Base-by-base conservation (phyloP, 2,888 invertebrate species). In the Pimpla rufipes region DNA sequence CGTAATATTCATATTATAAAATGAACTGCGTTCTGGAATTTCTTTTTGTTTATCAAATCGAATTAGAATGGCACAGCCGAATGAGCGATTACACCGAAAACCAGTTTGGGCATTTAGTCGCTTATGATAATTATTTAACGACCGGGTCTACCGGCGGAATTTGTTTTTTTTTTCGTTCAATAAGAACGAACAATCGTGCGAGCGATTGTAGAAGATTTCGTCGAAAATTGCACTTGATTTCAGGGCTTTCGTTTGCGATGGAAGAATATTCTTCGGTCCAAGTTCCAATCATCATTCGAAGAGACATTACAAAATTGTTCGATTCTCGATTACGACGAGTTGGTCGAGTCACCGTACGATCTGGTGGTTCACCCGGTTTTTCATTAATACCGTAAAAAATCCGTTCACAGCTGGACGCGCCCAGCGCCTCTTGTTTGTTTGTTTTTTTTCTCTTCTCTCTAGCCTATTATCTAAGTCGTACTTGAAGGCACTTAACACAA, bases 401-500 rank as follows among this genome's bases (percentile, higher is more conserved):
- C 88, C 88, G 89, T 90, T 92, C 90, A 90, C 89, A 90, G 89
- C 90, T 91, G 90, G 88, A 91, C 87, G 90, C 90, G 90, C 93
- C 91, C 93, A 93, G 92, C 93, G 93, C 93, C 93, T 93, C 93
- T 88, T 90, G 83, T 81, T 87, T 67, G 79, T 71, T 68, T 79
- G 52, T 76, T 73, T 73, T 74, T 77, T 83, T 74, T 77, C 73
- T 77, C 85, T 81, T 76, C 81, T 84, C 73, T 89, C 89, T 90
- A 92, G 89, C 88, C 92, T 93, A 93, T 92, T 91, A 89, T 92
- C 92, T 92, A 93, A 91, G 87, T 92, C 91, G 91, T 93, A 93
- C 89, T 92, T 92, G 89, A 93, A 93, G 93, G 93, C 93, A 93
- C 93, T 93, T 93, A 92, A 93, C 90, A 91, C 92, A 93, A 93